phyloP scores from a whole-genome alignment of 2,797 vertebrate genomes.

The Liasis olivaceus region DNA sequence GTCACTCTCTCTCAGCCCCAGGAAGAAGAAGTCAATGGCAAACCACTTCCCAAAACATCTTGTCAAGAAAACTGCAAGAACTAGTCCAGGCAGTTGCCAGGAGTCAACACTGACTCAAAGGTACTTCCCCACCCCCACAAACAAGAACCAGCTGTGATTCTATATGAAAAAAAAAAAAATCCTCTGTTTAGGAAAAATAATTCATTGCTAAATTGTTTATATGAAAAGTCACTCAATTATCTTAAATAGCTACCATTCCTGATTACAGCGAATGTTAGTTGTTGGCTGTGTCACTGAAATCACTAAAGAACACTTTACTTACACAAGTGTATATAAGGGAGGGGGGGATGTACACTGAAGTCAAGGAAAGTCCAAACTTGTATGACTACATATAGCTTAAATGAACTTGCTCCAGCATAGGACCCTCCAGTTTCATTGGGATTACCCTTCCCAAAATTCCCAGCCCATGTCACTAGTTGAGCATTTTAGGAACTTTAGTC shows the following conservation, averaged over 20 bases:
- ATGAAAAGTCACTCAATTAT: too few species aligned
- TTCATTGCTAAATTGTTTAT: too few species aligned
- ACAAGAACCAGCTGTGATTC: background rate
- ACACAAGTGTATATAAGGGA: background rate
- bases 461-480: background rate
- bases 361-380: background rate
- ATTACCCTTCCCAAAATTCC: background rate
- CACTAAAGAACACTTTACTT: background rate
- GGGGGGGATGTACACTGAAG: background rate
- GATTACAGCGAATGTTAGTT: too few species aligned
- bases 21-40: background rate
- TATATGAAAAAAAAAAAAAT: background rate
- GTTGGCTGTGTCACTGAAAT: background rate
- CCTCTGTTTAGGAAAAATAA: background rate
- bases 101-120: background rate
- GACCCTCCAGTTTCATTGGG: background rate
- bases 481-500: background rate
- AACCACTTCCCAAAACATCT: background rate
- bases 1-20: background rate
- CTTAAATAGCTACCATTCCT: too few species aligned
- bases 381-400: background rate
- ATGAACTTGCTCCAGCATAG: background rate
- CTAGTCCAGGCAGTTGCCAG: background rate
- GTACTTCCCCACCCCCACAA: background rate
- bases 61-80: background rate